phyloP scores from a whole-genome alignment of 2,888 invertebrate species.

The Campaea margaritaria region DNA sequence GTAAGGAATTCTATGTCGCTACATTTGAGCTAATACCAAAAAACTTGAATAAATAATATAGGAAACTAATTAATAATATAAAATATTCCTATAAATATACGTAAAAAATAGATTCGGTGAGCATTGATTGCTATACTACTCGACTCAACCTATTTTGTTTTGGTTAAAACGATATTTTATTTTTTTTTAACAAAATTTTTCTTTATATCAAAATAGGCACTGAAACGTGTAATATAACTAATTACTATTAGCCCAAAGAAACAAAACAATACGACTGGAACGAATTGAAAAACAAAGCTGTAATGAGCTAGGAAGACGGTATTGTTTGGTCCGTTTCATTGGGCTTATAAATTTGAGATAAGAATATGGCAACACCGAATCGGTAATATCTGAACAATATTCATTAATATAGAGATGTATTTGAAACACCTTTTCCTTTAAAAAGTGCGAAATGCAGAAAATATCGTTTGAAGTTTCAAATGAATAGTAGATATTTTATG shows the following conservation, averaged over 20 bases:
- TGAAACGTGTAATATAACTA: no score
- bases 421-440: slow-evolving; percentile 6
- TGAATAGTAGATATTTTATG: no score
- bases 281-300: no score
- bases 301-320: background rate
- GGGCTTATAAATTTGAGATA: background rate
- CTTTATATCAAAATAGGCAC: no score
- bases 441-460: slow-evolving; percentile 17
- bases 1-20: background rate
- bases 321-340: background rate
- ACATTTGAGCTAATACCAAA: slow-evolving; percentile 10
- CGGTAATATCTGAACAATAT: slow-evolving; percentile 1
- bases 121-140: background rate
- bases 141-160: no score
- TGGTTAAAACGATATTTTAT: no score
- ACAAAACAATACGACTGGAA: no score
- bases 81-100: slow-evolving; percentile 6
- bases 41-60: slow-evolving; percentile 23
- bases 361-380: slow-evolving; percentile 9
- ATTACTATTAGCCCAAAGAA: no score
- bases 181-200: no score
- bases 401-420: slow-evolving; percentile 2
- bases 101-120: background rate
- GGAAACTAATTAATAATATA: slow-evolving; percentile 15
- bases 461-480: slow-evolving; percentile 3